Percentiles rank a stretch among this genome's conserved stretches.
Evolutionary conservation across 2,797 vertebrate species (phyloP).

Genomic region (Atherinosoma microstoma): DNA sequence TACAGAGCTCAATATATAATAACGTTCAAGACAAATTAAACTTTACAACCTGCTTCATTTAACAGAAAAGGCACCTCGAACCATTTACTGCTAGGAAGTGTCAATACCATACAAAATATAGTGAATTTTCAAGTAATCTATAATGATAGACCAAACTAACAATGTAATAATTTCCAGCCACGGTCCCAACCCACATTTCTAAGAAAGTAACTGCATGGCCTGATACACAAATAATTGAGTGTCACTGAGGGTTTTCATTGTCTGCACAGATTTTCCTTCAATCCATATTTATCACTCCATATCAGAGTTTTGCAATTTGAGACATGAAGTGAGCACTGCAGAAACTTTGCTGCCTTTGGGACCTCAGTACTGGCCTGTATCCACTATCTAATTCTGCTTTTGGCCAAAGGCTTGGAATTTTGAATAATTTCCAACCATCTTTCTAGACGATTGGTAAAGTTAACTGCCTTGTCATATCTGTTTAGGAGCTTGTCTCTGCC

Average conservation of each 20-base stretch:
- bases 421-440: slow-evolving; percentile 9
- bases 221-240: no score
- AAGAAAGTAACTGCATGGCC: no score
- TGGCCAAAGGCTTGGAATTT: background rate
- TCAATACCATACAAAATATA: no score
- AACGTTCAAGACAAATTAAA: no score
- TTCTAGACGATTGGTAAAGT: background rate
- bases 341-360: background rate
- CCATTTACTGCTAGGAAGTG: no score
- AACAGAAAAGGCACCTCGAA: no score
- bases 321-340: background rate
- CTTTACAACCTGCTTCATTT: no score
- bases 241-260: background rate
- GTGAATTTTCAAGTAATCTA: no score
- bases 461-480: background rate
- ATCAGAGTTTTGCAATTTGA: background rate
- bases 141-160: no score
- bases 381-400: background rate
- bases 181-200: no score
- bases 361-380: background rate
- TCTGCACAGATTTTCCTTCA: background rate
- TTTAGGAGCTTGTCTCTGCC: background rate
- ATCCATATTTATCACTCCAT: background rate
- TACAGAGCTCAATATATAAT: no score
- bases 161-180: no score